Percentiles rank a stretch among this genome's conserved stretches.
phyloP scores from a whole-genome alignment of 2,113 vertebrate species.

The Microtus oregoni region DNA sequence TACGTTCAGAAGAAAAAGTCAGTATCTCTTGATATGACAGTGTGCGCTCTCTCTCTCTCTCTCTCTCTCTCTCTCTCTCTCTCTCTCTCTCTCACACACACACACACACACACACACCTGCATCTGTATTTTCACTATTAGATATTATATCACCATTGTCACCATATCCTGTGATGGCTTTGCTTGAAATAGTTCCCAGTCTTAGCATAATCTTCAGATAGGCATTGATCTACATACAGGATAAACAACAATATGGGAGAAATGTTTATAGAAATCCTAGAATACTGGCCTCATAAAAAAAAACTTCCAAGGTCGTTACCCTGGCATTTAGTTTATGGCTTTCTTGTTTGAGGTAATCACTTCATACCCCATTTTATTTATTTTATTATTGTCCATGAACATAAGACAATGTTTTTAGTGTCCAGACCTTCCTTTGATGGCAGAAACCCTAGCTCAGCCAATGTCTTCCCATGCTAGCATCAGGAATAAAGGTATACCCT shows the following conservation, averaged over 20 bases:
- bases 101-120: background rate
- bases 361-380: conserved; percentile 28
- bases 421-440: conserved; percentile 27
- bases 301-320: conserved; percentile 12
- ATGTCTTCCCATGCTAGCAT: conserved; percentile 30
- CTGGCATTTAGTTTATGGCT: conserved; percentile 19
- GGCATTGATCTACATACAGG: conserved; percentile 40
- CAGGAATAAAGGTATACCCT: conserved; percentile 23
- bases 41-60: no score
- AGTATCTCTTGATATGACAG: background rate
- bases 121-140: conserved; percentile 35
- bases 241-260: conserved; percentile 36
- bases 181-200: conserved; percentile 27
- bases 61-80: no score
- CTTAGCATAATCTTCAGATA: conserved; percentile 31
- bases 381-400: conserved; percentile 32
- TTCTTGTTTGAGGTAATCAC: conserved; percentile 51
- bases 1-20: conserved; percentile 36
- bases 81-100: no score
- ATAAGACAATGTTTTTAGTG: background rate
- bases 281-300: conserved; percentile 7
- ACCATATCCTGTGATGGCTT: conserved; percentile 40
- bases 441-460: conserved; percentile 44
- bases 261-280: conserved; percentile 34
- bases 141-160: background rate